Conservation (phyloP, 2,888 invertebrate genomes). For the Eubasilissa splendida region DNA sequence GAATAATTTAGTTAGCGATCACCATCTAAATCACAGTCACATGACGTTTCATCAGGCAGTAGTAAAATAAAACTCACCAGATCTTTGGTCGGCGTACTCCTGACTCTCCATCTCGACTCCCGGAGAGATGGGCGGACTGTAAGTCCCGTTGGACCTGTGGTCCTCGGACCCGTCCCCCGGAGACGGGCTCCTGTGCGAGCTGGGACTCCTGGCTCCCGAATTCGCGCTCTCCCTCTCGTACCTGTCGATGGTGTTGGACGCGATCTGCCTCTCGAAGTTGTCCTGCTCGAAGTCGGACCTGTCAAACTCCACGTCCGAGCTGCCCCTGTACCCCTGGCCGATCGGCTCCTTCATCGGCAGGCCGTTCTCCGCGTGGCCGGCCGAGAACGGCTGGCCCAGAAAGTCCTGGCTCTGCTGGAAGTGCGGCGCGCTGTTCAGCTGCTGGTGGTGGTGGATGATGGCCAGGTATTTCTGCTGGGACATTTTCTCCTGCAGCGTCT, state of each 20-base stretch:
- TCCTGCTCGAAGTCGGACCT: conserved; percentile 63
- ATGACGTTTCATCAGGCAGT: too few relatives aligned
- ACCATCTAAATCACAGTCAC: too few relatives aligned
- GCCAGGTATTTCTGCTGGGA: conserved; percentile 67
- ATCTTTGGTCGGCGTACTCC: conserved; percentile 67
- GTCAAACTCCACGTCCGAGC: conserved; percentile 51
- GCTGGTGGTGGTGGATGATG: conserved; percentile 65
- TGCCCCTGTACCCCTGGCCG: conserved; percentile 30
- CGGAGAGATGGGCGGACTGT: conserved; percentile 89
- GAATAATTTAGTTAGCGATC: too few relatives aligned
- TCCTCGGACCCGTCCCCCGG: conserved; percentile 68
- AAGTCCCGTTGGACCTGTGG: conserved; percentile 77
- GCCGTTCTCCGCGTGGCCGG: conserved; percentile 58
- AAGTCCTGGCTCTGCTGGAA: conserved; percentile 37
- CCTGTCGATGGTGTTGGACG: conserved; percentile 68
- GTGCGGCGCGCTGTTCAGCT: conserved; percentile 47
- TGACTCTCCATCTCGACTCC: conserved; percentile 82
- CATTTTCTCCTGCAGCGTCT: conserved; percentile 63
- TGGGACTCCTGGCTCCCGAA: conserved; percentile 65
- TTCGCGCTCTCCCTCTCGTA: conserved; percentile 61
- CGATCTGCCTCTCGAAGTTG: conserved; percentile 69
- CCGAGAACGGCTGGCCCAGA: conserved; percentile 37
- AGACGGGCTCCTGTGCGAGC: conserved; percentile 66
- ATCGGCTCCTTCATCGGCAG: conserved; percentile 40
- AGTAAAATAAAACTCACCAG: conserved; percentile 62